Percentiles rank a stretch among this genome's conserved stretches.
phyloP scores from a whole-genome alignment of 2,797 vertebrate genomes.

The Mormyrops attenuatus region DNA sequence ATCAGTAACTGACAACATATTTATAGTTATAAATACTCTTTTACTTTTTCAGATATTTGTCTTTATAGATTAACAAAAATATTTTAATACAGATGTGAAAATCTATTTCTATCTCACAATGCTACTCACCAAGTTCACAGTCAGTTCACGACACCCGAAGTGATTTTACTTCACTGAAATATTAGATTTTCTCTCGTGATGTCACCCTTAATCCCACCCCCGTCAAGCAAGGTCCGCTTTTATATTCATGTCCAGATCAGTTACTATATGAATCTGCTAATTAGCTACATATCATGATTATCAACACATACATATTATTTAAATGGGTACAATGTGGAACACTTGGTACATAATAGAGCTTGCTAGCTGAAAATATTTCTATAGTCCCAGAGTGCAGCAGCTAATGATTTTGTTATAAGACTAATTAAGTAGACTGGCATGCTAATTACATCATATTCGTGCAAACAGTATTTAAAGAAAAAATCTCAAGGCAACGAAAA shows the following conservation, averaged over 20 bases:
- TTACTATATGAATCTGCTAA: background rate
- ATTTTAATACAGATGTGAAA: background rate
- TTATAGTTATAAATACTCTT: background rate
- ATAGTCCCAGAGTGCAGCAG: background rate
- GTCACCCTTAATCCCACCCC: conserved; percentile 13
- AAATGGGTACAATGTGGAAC: background rate
- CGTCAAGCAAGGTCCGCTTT: background rate
- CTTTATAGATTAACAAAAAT: background rate
- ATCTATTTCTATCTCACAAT: background rate
- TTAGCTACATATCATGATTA: background rate
- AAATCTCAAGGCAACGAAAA: background rate
- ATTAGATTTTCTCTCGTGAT: background rate
- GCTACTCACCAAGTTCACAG: conserved; percentile 13
- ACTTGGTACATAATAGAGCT: background rate
- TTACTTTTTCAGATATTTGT: background rate
- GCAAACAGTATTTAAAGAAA: background rate
- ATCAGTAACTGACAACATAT: background rate
- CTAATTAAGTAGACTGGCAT: background rate
- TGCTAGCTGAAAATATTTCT: background rate
- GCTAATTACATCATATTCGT: background rate
- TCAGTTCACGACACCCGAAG: background rate
- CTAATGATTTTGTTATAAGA: background rate
- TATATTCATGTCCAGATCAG: background rate
- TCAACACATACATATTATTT: background rate
- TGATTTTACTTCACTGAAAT: background rate